These are phyloP conservation scores for Synanthedon formicaeformis DNA, from an alignment of 2,888 invertebrate genomes.

Conservation along the genomic window DNA sequence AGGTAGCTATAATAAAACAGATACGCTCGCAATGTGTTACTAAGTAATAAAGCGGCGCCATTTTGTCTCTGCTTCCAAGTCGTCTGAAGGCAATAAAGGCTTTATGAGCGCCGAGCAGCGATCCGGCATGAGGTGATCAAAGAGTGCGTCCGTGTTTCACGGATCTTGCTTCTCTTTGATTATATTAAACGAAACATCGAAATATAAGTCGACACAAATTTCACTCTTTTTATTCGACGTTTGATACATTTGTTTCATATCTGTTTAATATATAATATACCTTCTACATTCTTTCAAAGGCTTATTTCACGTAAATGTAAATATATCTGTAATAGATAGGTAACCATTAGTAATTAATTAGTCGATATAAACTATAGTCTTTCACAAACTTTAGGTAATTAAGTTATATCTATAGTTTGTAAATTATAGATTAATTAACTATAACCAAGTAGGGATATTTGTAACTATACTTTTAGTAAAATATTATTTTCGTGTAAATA, in stretches of 20 bases:
- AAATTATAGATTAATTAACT: no score
- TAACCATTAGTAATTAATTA: no score
- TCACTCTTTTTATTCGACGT: neutral
- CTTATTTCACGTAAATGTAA: no score
- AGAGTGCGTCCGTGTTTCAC: conserved; percentile 50
- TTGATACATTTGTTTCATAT: conserved; percentile 4
- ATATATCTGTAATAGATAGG: no score
- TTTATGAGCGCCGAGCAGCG: conserved; percentile 52
- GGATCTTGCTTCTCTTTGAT: conserved; percentile 47
- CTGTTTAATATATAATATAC: conserved; percentile 2
- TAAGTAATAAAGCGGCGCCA: conserved; percentile 69
- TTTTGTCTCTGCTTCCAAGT: conserved; percentile 60
- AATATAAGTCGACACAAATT: conserved; percentile 22
- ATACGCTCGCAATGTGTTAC: conserved; percentile 63
- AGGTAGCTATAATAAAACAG: conserved; percentile 63
- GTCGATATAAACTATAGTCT: no score
- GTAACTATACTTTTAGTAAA: no score
- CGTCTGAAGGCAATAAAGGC: conserved; percentile 50
- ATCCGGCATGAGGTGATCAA: conserved; percentile 57
- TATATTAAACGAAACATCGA: conserved; percentile 48
- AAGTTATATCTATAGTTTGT: no score
- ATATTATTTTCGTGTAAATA: no score
- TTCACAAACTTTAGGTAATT: no score
- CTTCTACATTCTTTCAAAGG: neutral
- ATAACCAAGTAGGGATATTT: no score